These are phyloP conservation scores for Petrocephalus microphthalmus DNA, from an alignment of 2,113 vertebrate genomes.

Conservation along the genomic window DNA sequence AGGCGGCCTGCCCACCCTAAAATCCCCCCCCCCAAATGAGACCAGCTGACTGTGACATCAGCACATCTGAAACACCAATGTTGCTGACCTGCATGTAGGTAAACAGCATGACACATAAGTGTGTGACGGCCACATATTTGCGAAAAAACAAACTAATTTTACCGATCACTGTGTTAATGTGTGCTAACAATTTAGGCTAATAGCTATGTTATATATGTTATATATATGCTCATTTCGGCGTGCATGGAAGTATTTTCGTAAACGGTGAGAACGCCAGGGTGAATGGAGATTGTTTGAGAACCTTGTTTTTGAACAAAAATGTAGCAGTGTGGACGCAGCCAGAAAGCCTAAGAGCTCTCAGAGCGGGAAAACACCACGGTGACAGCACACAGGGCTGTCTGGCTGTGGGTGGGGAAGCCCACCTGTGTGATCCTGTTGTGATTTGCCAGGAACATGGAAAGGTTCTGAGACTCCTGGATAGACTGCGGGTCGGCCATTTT, in stretches of 20 bases:
- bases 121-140: not conserved
- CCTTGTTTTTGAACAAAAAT: not conserved
- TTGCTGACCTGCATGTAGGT: not conserved
- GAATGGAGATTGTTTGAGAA: not conserved
- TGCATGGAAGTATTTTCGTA: too few species aligned
- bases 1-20: too few species aligned
- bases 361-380: not conserved
- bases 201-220: not conserved
- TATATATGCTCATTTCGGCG: too few species aligned
- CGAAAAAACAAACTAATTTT: not conserved
- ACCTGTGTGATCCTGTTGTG: constrained; percentile 99
- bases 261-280: too few species aligned
- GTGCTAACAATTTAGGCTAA: not conserved
- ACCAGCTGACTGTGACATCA: too few species aligned
- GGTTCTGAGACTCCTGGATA: constrained; percentile 98
- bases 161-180: not conserved
- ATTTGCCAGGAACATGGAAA: constrained; percentile 98
- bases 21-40: too few species aligned
- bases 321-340: not conserved
- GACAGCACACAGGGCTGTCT: too few species aligned
- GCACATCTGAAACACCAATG: too few species aligned
- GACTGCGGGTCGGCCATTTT: constrained; percentile 99
- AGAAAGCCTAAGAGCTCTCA: not conserved
- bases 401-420: not conserved
- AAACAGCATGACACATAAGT: not conserved